Percentiles rank a stretch among this genome's conserved stretches.
Evolutionary conservation across 2,113 vertebrate genomes (phyloP).

Genomic region (Gasterosteus nipponicus): DNA sequence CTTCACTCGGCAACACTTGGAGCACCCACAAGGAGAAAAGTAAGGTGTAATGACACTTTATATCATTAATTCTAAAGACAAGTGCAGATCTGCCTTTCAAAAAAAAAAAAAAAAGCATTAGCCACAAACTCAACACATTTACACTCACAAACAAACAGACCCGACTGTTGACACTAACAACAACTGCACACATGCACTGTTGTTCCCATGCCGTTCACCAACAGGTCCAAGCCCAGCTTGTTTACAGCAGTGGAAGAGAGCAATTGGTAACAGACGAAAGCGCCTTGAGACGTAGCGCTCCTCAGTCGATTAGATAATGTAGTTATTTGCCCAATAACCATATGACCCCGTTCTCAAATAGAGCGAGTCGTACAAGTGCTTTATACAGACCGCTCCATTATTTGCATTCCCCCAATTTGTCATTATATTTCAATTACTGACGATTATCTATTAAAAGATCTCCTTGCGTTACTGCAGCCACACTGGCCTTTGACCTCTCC

Average conservation of each 20-base stretch:
- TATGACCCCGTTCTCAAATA: not conserved
- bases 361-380: not conserved
- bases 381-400: not conserved
- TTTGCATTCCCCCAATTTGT: not conserved
- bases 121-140: constrained; percentile 4
- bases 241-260: constrained; percentile 34
- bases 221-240: constrained; percentile 16
- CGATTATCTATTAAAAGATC: not conserved
- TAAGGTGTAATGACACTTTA: constrained; percentile 19
- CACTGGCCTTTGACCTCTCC: constrained; percentile 5
- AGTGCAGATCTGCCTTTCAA: constrained; percentile 3
- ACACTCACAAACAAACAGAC: constrained; percentile 31
- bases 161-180: constrained; percentile 54
- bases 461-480: not conserved
- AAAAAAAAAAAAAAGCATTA: constrained; percentile 16
- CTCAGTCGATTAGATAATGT: not conserved
- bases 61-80: constrained; percentile 19
- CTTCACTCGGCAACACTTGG: constrained; percentile 51
- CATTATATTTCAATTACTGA: not conserved
- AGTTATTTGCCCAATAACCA: constrained; percentile 19
- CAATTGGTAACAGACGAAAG: constrained; percentile 14
- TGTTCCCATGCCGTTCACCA: constrained; percentile 40
- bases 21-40: constrained; percentile 20
- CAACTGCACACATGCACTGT: constrained; percentile 33
- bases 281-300: constrained; percentile 8